These are phyloP conservation scores for Rhyacophila evoluta DNA, from an alignment of 2,888 invertebrate genomes.

Conservation along the genomic window DNA sequence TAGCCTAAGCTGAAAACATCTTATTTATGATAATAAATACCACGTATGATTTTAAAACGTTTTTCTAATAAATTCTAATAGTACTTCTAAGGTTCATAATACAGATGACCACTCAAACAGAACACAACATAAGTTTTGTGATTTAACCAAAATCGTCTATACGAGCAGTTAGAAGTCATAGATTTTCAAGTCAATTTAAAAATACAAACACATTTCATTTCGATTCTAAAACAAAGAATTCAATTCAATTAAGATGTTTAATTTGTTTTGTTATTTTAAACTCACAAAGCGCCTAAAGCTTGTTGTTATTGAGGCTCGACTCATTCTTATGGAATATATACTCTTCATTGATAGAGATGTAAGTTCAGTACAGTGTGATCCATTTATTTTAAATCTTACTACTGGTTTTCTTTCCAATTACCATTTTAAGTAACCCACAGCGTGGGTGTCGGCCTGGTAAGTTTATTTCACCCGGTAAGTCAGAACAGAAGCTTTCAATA, in stretches of 20 bases:
- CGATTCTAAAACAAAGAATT: not conserved
- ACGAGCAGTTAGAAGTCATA: too few relatives aligned
- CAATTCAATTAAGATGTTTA: not conserved
- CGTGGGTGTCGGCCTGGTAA: constrained; percentile 25
- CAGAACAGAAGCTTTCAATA: not conserved
- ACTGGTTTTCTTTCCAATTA: constrained; percentile 53
- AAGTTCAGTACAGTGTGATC: constrained; percentile 31
- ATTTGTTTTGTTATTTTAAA: not conserved
- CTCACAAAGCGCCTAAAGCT: constrained; percentile 7
- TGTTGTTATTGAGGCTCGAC: not conserved
- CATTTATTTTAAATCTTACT: constrained; percentile 47
- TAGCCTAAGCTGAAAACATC: too few relatives aligned
- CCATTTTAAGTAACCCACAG: constrained; percentile 34
- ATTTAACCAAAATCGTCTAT: too few relatives aligned
- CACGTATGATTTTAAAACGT: too few relatives aligned
- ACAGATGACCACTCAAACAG: too few relatives aligned
- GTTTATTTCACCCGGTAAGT: constrained; percentile 1
- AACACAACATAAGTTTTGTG: too few relatives aligned
- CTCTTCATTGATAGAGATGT: constrained; percentile 45
- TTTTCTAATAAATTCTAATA: too few relatives aligned
- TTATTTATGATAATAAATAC: too few relatives aligned
- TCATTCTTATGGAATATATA: not conserved
- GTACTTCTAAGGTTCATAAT: too few relatives aligned
- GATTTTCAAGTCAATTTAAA: not conserved
- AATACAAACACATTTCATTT: not conserved